Percentiles rank a stretch among this genome's conserved stretches.
phyloP scores from a whole-genome alignment of 2,888 invertebrate genomes.

The Hololepta plana region DNA sequence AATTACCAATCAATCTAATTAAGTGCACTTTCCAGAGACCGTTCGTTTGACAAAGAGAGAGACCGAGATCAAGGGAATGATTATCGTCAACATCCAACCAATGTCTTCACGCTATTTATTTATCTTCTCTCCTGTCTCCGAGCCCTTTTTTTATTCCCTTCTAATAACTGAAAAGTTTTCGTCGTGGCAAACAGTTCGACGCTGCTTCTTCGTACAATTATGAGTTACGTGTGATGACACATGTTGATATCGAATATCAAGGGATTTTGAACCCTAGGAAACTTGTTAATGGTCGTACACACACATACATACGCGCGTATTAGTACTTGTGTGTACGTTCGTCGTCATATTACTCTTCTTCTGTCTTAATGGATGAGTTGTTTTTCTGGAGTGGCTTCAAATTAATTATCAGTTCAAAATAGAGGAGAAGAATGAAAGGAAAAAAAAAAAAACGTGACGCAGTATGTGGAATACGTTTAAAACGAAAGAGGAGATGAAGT shows the following conservation, averaged over 20 bases:
- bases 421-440: constrained; percentile 4
- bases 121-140: no score
- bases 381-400: constrained; percentile 24
- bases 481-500: no score
- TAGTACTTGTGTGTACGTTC: constrained; percentile 8
- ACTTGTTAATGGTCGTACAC: constrained; percentile 10
- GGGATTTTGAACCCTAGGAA: constrained; percentile 11
- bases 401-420: constrained; percentile 19
- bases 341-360: constrained; percentile 22
- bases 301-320: constrained; percentile 3
- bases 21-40: no score
- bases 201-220: constrained; percentile 9
- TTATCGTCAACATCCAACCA: no score
- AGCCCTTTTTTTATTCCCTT: no score
- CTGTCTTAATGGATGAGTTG: constrained; percentile 24
- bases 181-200: no score
- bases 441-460: constrained; percentile 6
- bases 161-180: no score
- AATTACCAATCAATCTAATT: no score
- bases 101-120: no score
- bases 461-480: no score
- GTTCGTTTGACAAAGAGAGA: no score
- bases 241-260: constrained; percentile 16
- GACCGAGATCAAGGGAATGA: no score
- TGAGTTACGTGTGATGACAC: constrained; percentile 14